Percentiles rank a stretch among this genome's conserved stretches.
phyloP scores from a whole-genome alignment of 1,140 invertebrate species.

The Papilio machaon region DNA sequence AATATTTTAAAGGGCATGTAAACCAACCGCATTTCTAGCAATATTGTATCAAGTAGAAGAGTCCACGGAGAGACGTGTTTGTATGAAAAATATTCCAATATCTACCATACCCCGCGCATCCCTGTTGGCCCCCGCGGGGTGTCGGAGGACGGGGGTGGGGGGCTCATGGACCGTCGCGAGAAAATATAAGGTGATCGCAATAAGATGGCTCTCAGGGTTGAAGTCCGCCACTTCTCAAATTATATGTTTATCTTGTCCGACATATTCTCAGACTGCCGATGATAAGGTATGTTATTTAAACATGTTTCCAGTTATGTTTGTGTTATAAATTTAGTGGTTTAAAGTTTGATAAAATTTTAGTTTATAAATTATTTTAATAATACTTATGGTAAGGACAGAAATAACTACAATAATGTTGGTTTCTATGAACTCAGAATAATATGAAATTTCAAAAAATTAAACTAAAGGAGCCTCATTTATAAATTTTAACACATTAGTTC shows the following conservation, averaged over 20 bases:
- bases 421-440: no score
- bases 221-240: constrained; percentile 56
- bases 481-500: no score
- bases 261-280: neutral
- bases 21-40: constrained; percentile 53
- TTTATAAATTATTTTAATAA: neutral
- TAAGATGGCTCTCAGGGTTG: constrained; percentile 52
- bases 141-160: constrained; percentile 30
- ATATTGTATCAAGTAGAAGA: constrained; percentile 77
- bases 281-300: neutral
- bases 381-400: no score
- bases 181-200: constrained; percentile 57
- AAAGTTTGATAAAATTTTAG: neutral
- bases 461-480: no score
- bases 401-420: no score
- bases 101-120: constrained; percentile 47
- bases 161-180: constrained; percentile 37
- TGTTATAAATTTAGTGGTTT: neutral
- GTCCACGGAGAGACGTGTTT: constrained; percentile 79
- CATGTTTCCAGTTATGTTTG: neutral
- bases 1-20: constrained; percentile 50
- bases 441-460: no score
- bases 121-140: constrained; percentile 13
- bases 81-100: constrained; percentile 81
- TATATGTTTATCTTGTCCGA: constrained; percentile 52